Conservation (phyloP, 2,888 invertebrate species). For the Malthinus flaveolus region DNA sequence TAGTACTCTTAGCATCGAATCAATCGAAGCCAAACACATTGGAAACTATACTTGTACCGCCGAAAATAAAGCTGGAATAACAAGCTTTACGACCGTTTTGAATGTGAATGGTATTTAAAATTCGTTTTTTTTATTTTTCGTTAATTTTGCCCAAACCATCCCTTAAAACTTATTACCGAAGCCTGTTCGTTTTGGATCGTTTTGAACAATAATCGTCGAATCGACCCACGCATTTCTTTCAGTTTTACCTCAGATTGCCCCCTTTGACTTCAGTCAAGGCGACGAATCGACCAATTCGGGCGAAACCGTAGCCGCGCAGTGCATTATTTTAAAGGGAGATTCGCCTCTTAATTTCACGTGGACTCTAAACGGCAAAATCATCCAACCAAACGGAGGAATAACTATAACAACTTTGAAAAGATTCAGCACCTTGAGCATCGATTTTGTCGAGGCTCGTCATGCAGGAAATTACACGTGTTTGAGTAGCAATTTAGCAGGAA, state of each 20-base stretch:
- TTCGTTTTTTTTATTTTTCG: neutral
- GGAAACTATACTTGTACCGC: constrained; percentile 63
- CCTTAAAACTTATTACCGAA: neutral
- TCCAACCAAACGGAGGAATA: constrained; percentile 57
- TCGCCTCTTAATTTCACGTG: constrained; percentile 71
- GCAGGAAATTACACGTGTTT: constrained; percentile 71
- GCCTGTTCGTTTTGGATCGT: neutral
- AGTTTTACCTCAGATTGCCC: constrained; percentile 59
- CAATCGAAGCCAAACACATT: constrained; percentile 58
- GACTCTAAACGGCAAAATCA: constrained; percentile 65
- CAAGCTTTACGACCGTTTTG: constrained; percentile 56
- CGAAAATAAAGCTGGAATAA: constrained; percentile 58
- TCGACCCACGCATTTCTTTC: constrained; percentile 5
- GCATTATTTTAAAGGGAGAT: constrained; percentile 72
- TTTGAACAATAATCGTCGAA: neutral
- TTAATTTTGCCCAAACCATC: neutral
- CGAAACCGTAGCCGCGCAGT: constrained; percentile 66
- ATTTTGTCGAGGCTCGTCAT: constrained; percentile 60
- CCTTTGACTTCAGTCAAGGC: constrained; percentile 60
- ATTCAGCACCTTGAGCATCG: constrained; percentile 59
- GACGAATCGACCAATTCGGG: constrained; percentile 58
- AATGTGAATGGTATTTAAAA: constrained; percentile 51
- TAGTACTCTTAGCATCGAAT: constrained; percentile 64
- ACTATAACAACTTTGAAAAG: constrained; percentile 55
- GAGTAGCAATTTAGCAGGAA: constrained; percentile 57